Evolutionary conservation across 2,797 vertebrate genomes (phyloP), one percentile per base, ranked within the genome.

Genomic region (Myotis myotis): DNA sequence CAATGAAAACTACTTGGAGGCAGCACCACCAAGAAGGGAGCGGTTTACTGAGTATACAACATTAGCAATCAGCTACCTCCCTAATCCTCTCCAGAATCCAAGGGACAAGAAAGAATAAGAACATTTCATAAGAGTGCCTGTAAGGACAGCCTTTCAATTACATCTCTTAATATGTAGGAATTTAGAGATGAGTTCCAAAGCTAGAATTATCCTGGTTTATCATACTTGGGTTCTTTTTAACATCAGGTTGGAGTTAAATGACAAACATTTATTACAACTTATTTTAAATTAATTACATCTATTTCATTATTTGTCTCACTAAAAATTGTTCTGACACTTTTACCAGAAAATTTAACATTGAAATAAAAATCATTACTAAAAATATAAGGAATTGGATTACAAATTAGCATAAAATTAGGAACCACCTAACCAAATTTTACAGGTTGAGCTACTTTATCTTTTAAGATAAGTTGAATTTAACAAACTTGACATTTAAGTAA

Each of bases 1-100:
- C 93, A 91, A 51, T 84, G 93, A 87, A 96, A 96, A 91, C 91
- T 86, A 81, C 23, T 75, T 25, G 41, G 75, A 89, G 87, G 62
- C 71, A 94, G 33, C 38, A 87, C 49, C 72, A 87, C 44, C 55
- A 75, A 94, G 72, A 90, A 81, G 76, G 86, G 19, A 78, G 33
- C 75, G 41, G 0, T 80, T 87, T 51, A 87, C 89, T 36, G 76
- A 88, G 80, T 72, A 89, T 55, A 89, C 53, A 82, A 44, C 87
- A 87, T 95, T 53, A 82, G 62, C 80, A 70, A 78, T 49, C 79
- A 51, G 44, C 44, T 81, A 57, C 87, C 62, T 85, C 81, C 75
- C 41, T 89, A 68, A 94, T 81, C 71, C 70, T 90, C 90, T 93
- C 55, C 75, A 64, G 74, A 94, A 91, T 84, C 70, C 76, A 64